phyloP scores from a whole-genome alignment of 2,888 invertebrate genomes.

The Erebia palarica region DNA sequence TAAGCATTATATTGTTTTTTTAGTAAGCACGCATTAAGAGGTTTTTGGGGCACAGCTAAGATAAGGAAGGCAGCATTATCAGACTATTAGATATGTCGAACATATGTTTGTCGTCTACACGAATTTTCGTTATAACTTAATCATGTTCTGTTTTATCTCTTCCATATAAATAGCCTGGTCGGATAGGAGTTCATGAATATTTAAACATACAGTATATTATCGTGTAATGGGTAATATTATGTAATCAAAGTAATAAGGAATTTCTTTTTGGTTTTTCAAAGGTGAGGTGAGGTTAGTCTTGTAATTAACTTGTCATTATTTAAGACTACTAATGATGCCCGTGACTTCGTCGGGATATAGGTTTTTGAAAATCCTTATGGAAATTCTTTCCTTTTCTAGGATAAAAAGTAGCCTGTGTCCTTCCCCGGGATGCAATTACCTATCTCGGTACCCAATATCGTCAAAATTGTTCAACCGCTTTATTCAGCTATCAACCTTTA shows the following conservation, averaged over 20 bases:
- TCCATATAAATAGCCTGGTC: slow-evolving; percentile 14
- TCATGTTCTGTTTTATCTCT: slow-evolving; percentile 23
- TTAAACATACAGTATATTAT: slow-evolving; percentile 5
- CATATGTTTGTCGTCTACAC: slow-evolving; percentile 17
- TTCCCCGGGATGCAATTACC: no score
- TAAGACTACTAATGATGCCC: neutral
- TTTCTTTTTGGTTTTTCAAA: neutral
- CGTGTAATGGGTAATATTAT: neutral
- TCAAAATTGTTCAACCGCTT: no score
- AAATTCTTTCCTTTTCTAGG: no score
- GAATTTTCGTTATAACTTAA: slow-evolving; percentile 17
- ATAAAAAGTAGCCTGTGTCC: no score
- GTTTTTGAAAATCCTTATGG: no score
- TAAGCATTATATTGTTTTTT: slow-evolving; percentile 49
- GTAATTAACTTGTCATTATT: neutral
- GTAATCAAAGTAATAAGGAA: neutral
- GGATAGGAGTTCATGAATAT: slow-evolving; percentile 21
- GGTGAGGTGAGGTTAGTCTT: neutral
- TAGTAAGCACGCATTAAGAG: slow-evolving; percentile 41
- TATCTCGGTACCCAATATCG: no score
- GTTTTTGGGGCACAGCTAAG: slow-evolving; percentile 35
- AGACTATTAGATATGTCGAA: slow-evolving; percentile 16
- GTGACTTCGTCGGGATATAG: no score
- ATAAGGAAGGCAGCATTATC: slow-evolving; percentile 30
- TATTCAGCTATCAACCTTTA: no score